Evolutionary conservation across 1,140 invertebrate genomes (phyloP), one percentile per base, ranked within the genome.

Genomic region (Drosophila sulfurigaster): DNA sequence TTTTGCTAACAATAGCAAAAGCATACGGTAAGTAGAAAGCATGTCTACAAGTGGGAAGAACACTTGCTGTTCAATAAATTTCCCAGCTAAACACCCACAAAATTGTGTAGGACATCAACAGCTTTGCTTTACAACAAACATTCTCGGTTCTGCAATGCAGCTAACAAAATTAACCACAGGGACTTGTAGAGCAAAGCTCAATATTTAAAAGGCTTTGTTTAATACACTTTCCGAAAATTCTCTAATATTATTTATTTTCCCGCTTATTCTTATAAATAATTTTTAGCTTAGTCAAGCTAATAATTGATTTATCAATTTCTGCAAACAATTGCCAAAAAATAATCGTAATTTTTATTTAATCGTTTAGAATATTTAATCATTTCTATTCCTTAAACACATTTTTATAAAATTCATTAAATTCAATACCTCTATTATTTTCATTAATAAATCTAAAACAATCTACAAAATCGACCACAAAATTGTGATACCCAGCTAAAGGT

Each of bases 1-100:
- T 65, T 43, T 10, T 4, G 41, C 5, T 10, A 65, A 65, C 13
- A 65, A 45, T 30, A 68, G 32, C 35, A 52, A 51, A 32, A 60
- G 35, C 11, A 46, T 15, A 11, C 4, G 28, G 13, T 8, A 54
- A 32, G 13, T 6, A 35, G 10, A 20, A n/a, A 25, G 6, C 46
- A 28, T 49, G 62, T 5, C 49, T 66, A 32, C 25, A 45, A 25
- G 20, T 25, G 49, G 11, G 11, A 5, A 10, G 1, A 16, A 64
- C 5, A 13, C 5, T 15, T 45, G 43, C 28, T 16, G 70, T 28
- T 68, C 64, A 69, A 69, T 74, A 62, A 69, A 62, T 65, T 48
- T 20, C 3, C 11, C 7, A 1, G 3, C 25, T 4, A 54, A 54
- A 62, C 25, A 54, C 35, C 51, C 51, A 25, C 30, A 66, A 59